Evolutionary conservation across 2,888 invertebrate species (phyloP).

Genomic region (Epinotia brunnichana): DNA sequence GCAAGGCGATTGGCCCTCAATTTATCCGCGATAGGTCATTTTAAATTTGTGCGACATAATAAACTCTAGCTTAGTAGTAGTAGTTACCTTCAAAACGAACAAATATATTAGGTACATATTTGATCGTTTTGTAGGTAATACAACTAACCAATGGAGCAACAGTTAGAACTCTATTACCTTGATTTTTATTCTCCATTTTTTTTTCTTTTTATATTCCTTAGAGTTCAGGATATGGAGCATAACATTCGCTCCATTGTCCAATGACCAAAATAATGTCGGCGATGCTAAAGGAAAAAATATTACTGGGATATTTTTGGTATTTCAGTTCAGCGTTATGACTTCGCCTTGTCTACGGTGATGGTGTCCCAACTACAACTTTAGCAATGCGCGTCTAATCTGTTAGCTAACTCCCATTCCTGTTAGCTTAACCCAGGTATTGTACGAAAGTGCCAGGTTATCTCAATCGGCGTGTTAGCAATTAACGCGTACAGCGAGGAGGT

Average conservation of each 20-base stretch:
- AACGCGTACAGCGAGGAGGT: slow-evolving; percentile 44
- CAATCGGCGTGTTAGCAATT: slow-evolving; percentile 41
- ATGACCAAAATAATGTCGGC: neutral
- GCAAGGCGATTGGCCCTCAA: too few relatives aligned
- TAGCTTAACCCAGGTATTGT: slow-evolving; percentile 22
- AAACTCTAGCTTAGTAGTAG: too few relatives aligned
- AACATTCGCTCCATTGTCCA: neutral
- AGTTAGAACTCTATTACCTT: too few relatives aligned
- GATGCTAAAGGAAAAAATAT: neutral
- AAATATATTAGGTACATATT: too few relatives aligned
- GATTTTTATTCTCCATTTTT: neutral
- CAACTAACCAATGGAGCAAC: too few relatives aligned
- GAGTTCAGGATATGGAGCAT: neutral
- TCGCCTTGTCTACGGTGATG: neutral
- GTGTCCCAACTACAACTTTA: neutral
- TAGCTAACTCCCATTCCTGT: slow-evolving; percentile 9
- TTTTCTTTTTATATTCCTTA: neutral
- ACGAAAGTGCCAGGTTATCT: slow-evolving; percentile 40
- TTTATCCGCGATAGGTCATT: too few relatives aligned
- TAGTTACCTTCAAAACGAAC: too few relatives aligned
- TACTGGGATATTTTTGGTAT: too few relatives aligned
- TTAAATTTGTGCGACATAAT: too few relatives aligned
- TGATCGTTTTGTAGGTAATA: too few relatives aligned
- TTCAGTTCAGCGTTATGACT: neutral
- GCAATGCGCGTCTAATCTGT: slow-evolving; percentile 2